phyloP scores from a whole-genome alignment of 2,113 vertebrate genomes.

The Daboia siamensis region DNA sequence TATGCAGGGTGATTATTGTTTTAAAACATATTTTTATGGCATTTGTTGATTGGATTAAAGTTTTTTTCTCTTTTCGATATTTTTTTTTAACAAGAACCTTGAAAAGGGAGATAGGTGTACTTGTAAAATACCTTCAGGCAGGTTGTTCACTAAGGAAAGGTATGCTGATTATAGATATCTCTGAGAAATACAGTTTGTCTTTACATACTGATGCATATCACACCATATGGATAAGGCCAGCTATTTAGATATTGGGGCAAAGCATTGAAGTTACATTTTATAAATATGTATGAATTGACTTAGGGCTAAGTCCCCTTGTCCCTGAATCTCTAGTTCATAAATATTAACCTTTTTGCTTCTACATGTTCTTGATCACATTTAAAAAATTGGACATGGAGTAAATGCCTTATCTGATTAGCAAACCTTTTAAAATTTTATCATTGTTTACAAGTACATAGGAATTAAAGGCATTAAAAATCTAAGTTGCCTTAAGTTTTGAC shows the following conservation, averaged over 20 bases:
- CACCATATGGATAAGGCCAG: neutral
- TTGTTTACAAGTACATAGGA: neutral
- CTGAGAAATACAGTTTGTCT: neutral
- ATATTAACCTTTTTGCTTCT: neutral
- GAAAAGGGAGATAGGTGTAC: neutral
- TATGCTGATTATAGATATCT: neutral
- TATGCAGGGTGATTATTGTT: constrained; percentile 23
- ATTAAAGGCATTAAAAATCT: constrained; percentile 8
- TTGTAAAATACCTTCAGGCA: neutral
- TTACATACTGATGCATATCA: neutral
- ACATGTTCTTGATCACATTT: neutral
- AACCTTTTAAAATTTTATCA: neutral
- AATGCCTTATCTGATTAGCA: constrained; percentile 26
- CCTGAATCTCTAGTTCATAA: neutral
- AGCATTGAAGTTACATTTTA: neutral
- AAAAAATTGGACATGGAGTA: neutral
- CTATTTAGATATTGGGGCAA: neutral
- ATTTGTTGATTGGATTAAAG: constrained; percentile 48
- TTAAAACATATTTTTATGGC: constrained; percentile 40
- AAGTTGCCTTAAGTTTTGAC: neutral
- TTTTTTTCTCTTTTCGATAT: constrained; percentile 16
- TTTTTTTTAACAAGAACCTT: constrained; percentile 20
- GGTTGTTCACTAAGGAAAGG: neutral
- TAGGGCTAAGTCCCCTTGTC: constrained; percentile 24
- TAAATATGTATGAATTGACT: neutral